Percentiles rank a stretch among this genome's conserved stretches.
Conservation (phyloP, 2,797 vertebrate species). For the Gymnocypris eckloni region DNA sequence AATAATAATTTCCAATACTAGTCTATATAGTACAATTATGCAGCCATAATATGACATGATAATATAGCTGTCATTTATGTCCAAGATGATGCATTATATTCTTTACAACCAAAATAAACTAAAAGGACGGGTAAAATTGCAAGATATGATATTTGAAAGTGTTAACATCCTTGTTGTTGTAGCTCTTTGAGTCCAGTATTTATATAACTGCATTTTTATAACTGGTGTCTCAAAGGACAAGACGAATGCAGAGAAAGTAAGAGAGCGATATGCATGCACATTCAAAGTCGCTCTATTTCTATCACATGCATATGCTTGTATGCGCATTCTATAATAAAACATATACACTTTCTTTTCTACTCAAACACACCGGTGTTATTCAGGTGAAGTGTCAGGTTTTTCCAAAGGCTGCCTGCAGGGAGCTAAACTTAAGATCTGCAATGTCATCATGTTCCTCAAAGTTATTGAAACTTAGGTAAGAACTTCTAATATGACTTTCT, state of each 20-base stretch:
- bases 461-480: slow-evolving; percentile 4
- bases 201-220: slow-evolving; percentile 8
- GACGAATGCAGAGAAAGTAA: neutral
- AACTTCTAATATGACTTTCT: slow-evolving; percentile 16
- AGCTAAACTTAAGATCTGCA: slow-evolving; percentile 30
- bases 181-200: neutral
- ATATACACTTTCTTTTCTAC: neutral
- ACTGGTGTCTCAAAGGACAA: neutral
- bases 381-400: slow-evolving; percentile 20
- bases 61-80: neutral
- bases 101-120: neutral
- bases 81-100: slow-evolving; percentile 4
- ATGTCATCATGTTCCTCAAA: slow-evolving; percentile 25
- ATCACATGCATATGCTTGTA: neutral
- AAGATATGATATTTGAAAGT: neutral
- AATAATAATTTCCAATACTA: neutral
- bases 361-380: slow-evolving; percentile 19
- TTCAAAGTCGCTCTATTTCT: slow-evolving; percentile 13
- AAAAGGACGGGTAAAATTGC: neutral
- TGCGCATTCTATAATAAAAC: slow-evolving; percentile 29
- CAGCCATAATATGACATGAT: neutral
- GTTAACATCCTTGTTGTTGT: neutral
- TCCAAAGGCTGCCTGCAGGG: slow-evolving; percentile 35
- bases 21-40: no score
- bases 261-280: neutral